Base-by-base conservation (phyloP, 37 sponge, comb jelly and placozoan species). In the Dysidea cf. avara region DNA sequence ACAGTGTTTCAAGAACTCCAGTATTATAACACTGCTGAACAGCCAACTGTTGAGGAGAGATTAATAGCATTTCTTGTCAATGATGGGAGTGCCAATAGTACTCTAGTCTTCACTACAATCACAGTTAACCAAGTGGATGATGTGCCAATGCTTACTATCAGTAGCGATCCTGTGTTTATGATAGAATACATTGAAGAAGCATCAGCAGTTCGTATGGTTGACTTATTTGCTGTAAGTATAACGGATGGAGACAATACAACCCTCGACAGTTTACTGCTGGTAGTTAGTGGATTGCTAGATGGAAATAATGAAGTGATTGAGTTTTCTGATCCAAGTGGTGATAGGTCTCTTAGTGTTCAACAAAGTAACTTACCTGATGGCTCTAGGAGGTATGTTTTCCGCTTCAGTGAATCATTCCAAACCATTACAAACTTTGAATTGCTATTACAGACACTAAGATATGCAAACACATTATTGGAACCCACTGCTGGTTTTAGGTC, bases 21-120 rank as follows among this genome's bases (percentile, higher is more conserved):
- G 6, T 89, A 89, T 39, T 83, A 38, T 55, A 89, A 89, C 59
- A 47, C 35, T 63, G 77, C 71, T 16, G 80, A 68, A 5, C 85
- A 89, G 54, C 90, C 84, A 3, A 69, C 35, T 59, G 47, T 3
- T n/a, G 77, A 52, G 1, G 37, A 17, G 14, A 47, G 84, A 32
- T 47, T 83, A 7, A 18, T 35, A 7, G 25, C 72, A n/a, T 20
- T 67, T 0, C 60, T 59, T n/a, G 79, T 31, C 46, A 66, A 68
- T 67, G 86, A 79, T 56, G 86, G 80, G 18, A 53, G 67, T 51
- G 34, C 24, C 18, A 76, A 76, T 58, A 81, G 72, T 28, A 39
- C 71, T 31, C 11, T 54, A 9, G 72, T 30, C 16, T 30, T 29
- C 3, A 38, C 81, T 9, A 73, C 58, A 1, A 52, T 86, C 2